These are phyloP conservation scores for Hoplostethus atlanticus DNA, from an alignment of 2,797 vertebrate species.

Conservation along the genomic window DNA sequence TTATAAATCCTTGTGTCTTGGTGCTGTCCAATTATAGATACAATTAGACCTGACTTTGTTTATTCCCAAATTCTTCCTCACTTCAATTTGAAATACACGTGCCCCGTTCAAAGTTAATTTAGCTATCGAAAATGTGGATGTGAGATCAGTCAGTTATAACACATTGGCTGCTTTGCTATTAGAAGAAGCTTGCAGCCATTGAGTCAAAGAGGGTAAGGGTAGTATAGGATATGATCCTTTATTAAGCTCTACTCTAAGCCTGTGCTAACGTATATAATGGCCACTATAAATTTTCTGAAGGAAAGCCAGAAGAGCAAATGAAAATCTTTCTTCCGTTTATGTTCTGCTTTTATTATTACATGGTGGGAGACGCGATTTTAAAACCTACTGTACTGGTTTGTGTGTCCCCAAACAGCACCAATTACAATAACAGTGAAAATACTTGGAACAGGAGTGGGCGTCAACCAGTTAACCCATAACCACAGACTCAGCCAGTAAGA, in stretches of 20 bases:
- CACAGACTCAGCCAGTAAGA: slow-evolving; percentile 78
- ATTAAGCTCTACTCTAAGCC: slow-evolving; percentile 7
- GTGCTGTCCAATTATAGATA: slow-evolving; percentile 76
- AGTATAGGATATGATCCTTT: not conserved
- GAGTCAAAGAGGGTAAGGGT: not conserved
- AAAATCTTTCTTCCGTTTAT: slow-evolving; percentile 13
- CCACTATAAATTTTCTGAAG: slow-evolving; percentile 20
- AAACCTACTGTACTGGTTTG: slow-evolving; percentile 37
- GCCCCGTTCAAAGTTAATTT: slow-evolving; percentile 28
- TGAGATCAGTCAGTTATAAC: not conserved
- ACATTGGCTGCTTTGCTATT: slow-evolving; percentile 28
- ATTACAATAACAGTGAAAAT: slow-evolving; percentile 71
- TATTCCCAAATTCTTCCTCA: slow-evolving; percentile 58
- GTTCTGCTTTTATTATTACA: slow-evolving; percentile 29
- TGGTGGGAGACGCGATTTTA: slow-evolving; percentile 15
- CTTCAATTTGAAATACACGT: slow-evolving; percentile 52
- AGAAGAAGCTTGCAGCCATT: not conserved
- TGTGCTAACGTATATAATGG: slow-evolving; percentile 16
- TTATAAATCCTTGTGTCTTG: slow-evolving; percentile 64
- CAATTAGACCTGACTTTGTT: slow-evolving; percentile 79
- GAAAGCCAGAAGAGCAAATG: slow-evolving; percentile 32
- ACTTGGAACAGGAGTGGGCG: slow-evolving; percentile 71
- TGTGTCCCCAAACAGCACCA: slow-evolving; percentile 37
- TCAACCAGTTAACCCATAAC: slow-evolving; percentile 76
- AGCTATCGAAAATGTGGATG: slow-evolving; percentile 50